Percentiles rank a stretch among this genome's conserved stretches.
Conservation (phyloP, 2,888 invertebrate genomes). For the Heliconius sara region DNA sequence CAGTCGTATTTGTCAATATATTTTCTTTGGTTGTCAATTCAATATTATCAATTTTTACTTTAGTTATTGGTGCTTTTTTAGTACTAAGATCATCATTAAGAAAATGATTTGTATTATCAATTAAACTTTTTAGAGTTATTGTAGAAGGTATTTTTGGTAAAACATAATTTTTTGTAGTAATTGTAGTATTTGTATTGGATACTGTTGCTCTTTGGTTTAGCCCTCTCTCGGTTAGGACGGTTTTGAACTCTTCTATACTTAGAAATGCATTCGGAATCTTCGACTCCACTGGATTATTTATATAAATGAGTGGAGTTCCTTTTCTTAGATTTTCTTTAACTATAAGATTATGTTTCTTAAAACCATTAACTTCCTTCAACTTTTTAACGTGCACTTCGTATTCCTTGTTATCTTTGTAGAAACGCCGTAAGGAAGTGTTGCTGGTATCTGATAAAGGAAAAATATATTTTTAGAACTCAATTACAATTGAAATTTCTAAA, state of each 20-base stretch:
- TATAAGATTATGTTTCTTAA: slow-evolving; percentile 67
- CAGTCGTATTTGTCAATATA: background rate
- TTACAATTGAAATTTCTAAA: background rate
- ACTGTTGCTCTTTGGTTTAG: slow-evolving; percentile 50
- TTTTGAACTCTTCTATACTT: slow-evolving; percentile 65
- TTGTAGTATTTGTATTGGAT: slow-evolving; percentile 17
- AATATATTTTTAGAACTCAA: background rate
- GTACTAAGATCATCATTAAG: background rate
- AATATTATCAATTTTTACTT: background rate
- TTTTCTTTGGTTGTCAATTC: background rate
- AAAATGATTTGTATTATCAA: background rate
- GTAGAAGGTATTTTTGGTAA: background rate
- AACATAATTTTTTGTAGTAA: background rate
- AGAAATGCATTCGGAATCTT: slow-evolving; percentile 66
- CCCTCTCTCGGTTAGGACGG: slow-evolving; percentile 54
- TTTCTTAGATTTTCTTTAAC: slow-evolving; percentile 53
- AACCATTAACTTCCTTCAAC: slow-evolving; percentile 70
- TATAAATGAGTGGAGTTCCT: slow-evolving; percentile 62
- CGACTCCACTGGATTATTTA: slow-evolving; percentile 74
- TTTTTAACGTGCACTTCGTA: slow-evolving; percentile 67
- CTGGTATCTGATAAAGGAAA: slow-evolving; percentile 47
- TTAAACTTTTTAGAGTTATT: background rate
- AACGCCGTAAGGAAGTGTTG: slow-evolving; percentile 53
- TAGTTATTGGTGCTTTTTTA: background rate
- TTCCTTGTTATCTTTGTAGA: slow-evolving; percentile 54